A percentile compares a stretch with the other conserved stretches of the same genome.
phyloP scores from a whole-genome alignment of 2,888 invertebrate species.

The Ormyrus thymus region DNA sequence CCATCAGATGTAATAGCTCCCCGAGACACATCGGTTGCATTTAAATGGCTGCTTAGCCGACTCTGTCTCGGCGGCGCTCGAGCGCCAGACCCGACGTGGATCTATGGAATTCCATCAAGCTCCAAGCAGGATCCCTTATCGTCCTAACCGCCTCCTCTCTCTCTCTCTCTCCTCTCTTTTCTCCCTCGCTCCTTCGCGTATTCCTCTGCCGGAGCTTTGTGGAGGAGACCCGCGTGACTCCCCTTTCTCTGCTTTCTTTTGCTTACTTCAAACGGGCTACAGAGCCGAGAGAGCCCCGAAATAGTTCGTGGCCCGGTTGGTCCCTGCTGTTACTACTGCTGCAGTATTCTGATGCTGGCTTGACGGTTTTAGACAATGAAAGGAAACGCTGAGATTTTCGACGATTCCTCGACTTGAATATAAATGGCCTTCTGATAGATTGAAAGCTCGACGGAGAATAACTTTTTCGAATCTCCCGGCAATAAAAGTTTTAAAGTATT shows the following conservation, averaged over 20 bases:
- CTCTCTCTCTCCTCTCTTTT: conserved; percentile 43
- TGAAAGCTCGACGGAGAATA: too few relatives aligned
- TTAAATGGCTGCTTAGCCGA: conserved; percentile 76
- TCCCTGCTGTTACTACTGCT: background rate
- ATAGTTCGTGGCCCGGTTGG: background rate
- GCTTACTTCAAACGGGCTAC: conserved; percentile 15
- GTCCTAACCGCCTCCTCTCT: conserved; percentile 68
- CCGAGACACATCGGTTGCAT: conserved; percentile 76
- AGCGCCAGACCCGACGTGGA: conserved; percentile 70
- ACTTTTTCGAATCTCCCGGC: background rate
- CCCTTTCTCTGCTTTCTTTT: conserved; percentile 24
- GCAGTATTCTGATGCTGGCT: background rate
- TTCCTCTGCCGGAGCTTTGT: conserved; percentile 9
- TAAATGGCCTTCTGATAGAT: too few relatives aligned
- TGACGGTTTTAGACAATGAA: too few relatives aligned
- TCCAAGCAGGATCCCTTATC: conserved; percentile 73
- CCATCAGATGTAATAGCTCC: conserved; percentile 76
- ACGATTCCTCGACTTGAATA: too few relatives aligned
- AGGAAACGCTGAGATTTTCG: too few relatives aligned
- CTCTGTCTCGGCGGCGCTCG: conserved; percentile 74
- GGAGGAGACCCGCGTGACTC: background rate
- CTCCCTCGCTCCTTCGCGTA: conserved; percentile 51
- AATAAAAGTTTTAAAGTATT: too few relatives aligned
- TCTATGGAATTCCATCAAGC: conserved; percentile 76
- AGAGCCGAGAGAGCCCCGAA: background rate